These are phyloP conservation scores for Carassius carassius DNA, from an alignment of 2,113 vertebrate species.

Conservation along the genomic window DNA sequence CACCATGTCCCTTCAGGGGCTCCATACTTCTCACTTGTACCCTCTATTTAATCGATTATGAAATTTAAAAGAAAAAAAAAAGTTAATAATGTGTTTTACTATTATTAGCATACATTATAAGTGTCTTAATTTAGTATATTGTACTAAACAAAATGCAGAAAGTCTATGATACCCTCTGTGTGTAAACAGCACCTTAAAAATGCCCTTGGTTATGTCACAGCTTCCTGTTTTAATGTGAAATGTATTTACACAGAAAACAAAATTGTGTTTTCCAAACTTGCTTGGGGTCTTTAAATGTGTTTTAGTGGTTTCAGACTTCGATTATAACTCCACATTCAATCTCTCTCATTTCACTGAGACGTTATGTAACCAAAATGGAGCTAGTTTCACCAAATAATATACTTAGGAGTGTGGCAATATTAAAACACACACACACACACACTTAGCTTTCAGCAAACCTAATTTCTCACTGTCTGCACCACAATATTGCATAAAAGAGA, in stretches of 20 bases:
- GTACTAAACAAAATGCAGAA: not conserved
- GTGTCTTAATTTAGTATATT: not conserved
- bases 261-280: conserved; percentile 21
- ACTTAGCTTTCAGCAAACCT: not conserved
- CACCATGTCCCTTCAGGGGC: not conserved
- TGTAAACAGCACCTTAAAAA: not conserved
- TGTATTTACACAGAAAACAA: conserved; percentile 5
- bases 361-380: conserved; percentile 29
- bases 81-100: not conserved
- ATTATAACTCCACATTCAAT: conserved; percentile 28
- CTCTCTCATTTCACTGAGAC: conserved; percentile 32
- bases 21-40: not conserved
- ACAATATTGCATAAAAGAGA: conserved; percentile 17
- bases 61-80: not conserved
- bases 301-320: conserved; percentile 5
- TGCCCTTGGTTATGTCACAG: not conserved
- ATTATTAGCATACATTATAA: not conserved
- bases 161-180: not conserved
- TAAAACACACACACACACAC: not conserved
- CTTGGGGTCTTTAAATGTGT: conserved; percentile 18
- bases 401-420: conserved; percentile 14
- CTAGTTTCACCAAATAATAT: conserved; percentile 1
- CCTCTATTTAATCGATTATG: not conserved
- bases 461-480: conserved; percentile 10
- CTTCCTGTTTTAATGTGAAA: conserved; percentile 18